Percentiles rank a stretch among this genome's conserved stretches.
phyloP scores from a whole-genome alignment of 2,797 vertebrate genomes.

The Lemur catta region DNA sequence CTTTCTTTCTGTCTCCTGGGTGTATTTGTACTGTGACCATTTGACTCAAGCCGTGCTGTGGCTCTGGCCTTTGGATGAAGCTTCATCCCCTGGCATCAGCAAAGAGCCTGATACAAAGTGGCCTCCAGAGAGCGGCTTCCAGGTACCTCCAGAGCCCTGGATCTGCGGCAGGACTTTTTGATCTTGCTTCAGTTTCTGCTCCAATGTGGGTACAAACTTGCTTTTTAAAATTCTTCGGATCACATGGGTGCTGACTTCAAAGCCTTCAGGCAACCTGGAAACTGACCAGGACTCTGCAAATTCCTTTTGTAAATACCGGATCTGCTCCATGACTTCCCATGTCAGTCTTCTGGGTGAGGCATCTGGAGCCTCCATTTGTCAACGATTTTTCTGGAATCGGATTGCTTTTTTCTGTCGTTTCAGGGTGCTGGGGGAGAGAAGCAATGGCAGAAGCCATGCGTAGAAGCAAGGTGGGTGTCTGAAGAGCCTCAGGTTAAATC shows the following conservation, averaged over 20 bases:
- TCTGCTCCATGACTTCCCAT: conserved; percentile 92
- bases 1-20: neutral
- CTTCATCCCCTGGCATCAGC: neutral
- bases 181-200: conserved; percentile 88
- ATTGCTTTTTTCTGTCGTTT: conserved; percentile 75
- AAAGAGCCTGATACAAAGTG: conserved; percentile 7
- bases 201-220: conserved; percentile 83
- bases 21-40: neutral
- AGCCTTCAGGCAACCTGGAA: conserved; percentile 89
- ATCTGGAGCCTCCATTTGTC: conserved; percentile 84
- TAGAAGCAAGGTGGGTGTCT: neutral
- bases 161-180: conserved; percentile 77
- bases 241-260: conserved; percentile 88
- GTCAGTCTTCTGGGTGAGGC: conserved; percentile 87
- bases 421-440: conserved; percentile 65
- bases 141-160: neutral
- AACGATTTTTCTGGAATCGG: conserved; percentile 86
- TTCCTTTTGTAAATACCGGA: conserved; percentile 91
- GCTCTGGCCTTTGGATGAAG: neutral
- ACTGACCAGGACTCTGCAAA: conserved; percentile 93
- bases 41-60: neutral
- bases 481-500: neutral
- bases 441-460: conserved; percentile 32
- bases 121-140: neutral
- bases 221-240: conserved; percentile 88